Conservation (phyloP, 2,888 invertebrate genomes). For the Lasioglossum figueresi region DNA sequence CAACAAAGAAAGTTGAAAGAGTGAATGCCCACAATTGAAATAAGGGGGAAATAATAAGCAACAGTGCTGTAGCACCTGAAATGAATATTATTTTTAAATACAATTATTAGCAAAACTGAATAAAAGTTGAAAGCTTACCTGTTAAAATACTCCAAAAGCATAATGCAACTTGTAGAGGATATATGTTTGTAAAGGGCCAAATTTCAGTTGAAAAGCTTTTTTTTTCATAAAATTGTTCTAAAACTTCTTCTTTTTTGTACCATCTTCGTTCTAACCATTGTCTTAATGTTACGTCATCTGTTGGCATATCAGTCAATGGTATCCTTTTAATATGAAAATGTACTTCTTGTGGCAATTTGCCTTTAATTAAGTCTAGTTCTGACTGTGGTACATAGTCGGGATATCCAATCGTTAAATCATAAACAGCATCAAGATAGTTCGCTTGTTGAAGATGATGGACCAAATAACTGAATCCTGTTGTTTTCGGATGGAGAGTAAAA, state of each 20-base stretch:
- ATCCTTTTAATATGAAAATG: conserved; percentile 91
- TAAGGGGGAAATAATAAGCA: conserved; percentile 78
- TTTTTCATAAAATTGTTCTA: conserved; percentile 86
- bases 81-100: conserved; percentile 19
- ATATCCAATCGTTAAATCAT: conserved; percentile 94
- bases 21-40: conserved; percentile 80
- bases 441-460: conserved; percentile 86
- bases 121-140: conserved; percentile 60
- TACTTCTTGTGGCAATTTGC: conserved; percentile 90
- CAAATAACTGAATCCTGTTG: conserved; percentile 90
- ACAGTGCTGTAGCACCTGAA: conserved; percentile 74
- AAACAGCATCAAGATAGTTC: conserved; percentile 90
- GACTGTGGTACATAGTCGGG: conserved; percentile 90
- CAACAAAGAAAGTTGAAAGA: conserved; percentile 76
- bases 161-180: conserved; percentile 85
- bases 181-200: conserved; percentile 79
- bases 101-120: background rate
- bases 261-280: conserved; percentile 88
- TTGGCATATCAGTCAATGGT: conserved; percentile 86
- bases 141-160: conserved; percentile 88
- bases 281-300: conserved; percentile 86
- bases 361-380: conserved; percentile 89
- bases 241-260: conserved; percentile 87
- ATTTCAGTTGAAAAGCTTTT: conserved; percentile 84
- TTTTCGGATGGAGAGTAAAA: conserved; percentile 94